Conservation (phyloP, 2,888 invertebrate genomes). For the Chrysina gloriosa region DNA sequence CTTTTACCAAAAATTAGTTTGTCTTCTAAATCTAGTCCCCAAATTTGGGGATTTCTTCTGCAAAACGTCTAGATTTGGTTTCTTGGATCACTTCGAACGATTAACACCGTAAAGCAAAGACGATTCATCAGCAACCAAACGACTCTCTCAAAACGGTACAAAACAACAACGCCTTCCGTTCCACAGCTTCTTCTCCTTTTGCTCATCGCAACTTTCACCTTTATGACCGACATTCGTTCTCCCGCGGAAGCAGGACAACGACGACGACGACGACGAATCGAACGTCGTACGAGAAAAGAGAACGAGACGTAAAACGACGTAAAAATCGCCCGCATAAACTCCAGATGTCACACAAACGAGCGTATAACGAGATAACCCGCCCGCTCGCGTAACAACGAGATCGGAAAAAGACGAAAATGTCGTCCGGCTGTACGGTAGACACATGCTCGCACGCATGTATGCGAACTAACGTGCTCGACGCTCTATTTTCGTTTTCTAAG, state of each 20-base stretch:
- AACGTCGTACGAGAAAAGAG: conserved; percentile 8
- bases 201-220: not conserved
- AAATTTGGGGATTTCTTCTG: too few species aligned
- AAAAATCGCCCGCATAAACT: conserved; percentile 13
- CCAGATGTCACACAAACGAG: not conserved
- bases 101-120: too few species aligned
- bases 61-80: too few species aligned
- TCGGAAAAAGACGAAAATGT: not conserved
- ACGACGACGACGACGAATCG: too few species aligned
- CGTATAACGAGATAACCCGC: not conserved
- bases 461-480: conserved; percentile 4
- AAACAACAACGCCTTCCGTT: conserved; percentile 1
- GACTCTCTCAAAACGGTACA: not conserved
- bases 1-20: too few species aligned
- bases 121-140: too few species aligned
- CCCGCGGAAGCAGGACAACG: conserved; percentile 13
- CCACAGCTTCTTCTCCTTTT: too few species aligned
- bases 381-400: conserved; percentile 2
- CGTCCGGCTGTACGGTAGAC: not conserved
- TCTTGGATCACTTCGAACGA: too few species aligned
- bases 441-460: too few species aligned
- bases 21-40: too few species aligned
- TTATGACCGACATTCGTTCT: conserved; percentile 4
- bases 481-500: conserved; percentile 37
- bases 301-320: not conserved